Percentiles rank a stretch among this genome's conserved stretches.
Evolutionary conservation across 1,140 invertebrate species (phyloP).

Genomic region (Proales similis): DNA sequence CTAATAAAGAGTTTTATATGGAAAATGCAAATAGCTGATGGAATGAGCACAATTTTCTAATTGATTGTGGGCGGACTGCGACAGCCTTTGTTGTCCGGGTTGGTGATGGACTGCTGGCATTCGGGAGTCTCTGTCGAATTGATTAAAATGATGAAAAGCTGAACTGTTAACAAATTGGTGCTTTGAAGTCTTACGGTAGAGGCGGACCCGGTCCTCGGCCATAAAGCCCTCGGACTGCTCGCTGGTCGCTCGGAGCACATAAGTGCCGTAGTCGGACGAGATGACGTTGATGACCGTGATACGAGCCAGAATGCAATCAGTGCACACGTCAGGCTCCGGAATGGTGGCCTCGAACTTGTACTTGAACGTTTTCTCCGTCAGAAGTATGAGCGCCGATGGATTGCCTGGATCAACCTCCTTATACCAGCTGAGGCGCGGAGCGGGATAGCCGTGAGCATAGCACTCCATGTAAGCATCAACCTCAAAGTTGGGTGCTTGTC

Average conservation of each 20-base stretch:
- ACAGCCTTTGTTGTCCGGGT: conserved; percentile 37
- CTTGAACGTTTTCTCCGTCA: conserved; percentile 34
- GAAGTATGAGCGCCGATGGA: conserved; percentile 17
- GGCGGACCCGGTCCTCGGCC: conserved; percentile 22
- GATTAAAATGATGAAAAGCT: conserved; percentile 1
- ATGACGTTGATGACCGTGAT: conserved; percentile 36
- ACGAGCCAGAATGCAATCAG: conserved; percentile 37
- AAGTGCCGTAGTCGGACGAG: conserved; percentile 16
- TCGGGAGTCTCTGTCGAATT: conserved; percentile 36
- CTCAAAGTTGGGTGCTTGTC: conserved; percentile 36
- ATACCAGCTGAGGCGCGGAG: conserved; percentile 32
- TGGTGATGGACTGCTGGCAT: conserved; percentile 34
- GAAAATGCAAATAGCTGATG: background rate
- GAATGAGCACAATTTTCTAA: background rate
- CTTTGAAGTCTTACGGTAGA: conserved; percentile 19
- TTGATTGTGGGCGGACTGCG: conserved; percentile 35
- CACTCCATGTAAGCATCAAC: conserved; percentile 38
- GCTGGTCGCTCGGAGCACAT: conserved; percentile 21
- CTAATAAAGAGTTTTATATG: background rate
- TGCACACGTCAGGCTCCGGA: conserved; percentile 33
- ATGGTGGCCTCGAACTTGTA: conserved; percentile 37
- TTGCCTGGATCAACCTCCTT: conserved; percentile 37
- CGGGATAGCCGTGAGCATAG: conserved; percentile 37
- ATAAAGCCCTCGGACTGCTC: conserved; percentile 1
- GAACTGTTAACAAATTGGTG: background rate